Evolutionary conservation across 2,797 vertebrate genomes (phyloP).

Genomic region (Liasis olivaceus): DNA sequence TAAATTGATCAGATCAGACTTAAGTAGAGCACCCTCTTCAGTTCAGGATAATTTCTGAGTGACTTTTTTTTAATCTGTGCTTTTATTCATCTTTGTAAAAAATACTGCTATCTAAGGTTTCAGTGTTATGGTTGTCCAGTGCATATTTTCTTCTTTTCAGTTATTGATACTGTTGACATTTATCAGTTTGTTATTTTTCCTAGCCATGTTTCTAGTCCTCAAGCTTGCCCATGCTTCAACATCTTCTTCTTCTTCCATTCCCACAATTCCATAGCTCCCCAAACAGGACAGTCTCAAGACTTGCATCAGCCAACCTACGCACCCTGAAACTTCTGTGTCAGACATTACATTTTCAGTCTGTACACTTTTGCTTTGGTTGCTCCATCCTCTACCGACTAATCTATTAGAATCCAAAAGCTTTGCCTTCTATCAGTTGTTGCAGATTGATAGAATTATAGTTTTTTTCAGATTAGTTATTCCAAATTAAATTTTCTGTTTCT

Average conservation of each 20-base stretch:
- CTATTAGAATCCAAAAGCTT: not conserved
- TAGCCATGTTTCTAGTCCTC: not conserved
- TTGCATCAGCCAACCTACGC: not conserved
- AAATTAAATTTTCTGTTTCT: not conserved
- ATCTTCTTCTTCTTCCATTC: not conserved
- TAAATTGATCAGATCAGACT: no score
- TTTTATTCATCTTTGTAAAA: no score
- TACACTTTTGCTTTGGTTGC: not conserved
- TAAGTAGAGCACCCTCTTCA: no score
- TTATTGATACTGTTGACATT: not conserved
- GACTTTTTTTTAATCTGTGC: not conserved
- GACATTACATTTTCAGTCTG: not conserved
- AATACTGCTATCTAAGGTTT: not conserved
- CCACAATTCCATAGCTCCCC: not conserved
- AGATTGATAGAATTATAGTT: not conserved
- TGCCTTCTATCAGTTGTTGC: not conserved
- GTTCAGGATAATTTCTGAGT: not conserved
- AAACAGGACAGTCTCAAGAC: not conserved
- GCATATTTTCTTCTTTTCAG: not conserved
- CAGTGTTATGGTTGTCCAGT: not conserved
- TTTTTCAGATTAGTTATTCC: conserved; percentile 14
- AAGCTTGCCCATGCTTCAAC: not conserved
- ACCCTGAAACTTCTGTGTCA: not conserved
- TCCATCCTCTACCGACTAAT: not conserved
- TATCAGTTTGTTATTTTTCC: not conserved